Conservation (phyloP, 2,113 vertebrate genomes). For the Nibea coibor region DNA sequence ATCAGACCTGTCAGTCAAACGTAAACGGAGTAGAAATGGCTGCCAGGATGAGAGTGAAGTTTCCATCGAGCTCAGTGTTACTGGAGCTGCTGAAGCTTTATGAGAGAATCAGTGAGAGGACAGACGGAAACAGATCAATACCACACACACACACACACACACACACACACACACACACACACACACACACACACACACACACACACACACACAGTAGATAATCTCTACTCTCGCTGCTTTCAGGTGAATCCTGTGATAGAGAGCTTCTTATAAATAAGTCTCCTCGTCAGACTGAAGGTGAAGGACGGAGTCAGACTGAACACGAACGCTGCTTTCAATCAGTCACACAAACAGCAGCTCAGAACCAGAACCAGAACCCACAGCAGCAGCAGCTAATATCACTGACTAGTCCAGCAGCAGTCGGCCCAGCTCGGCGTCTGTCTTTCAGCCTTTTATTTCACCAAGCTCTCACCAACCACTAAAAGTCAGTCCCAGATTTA, state of each 20-base stretch:
- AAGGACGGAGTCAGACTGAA: background rate
- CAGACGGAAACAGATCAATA: constrained; percentile 67
- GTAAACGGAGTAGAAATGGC: constrained; percentile 13
- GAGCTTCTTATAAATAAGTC: constrained; percentile 7
- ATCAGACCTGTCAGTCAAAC: constrained; percentile 50
- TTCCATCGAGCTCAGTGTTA: constrained; percentile 48
- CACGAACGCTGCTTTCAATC: too few species aligned
- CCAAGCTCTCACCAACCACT: too few species aligned
- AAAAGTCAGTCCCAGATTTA: too few species aligned
- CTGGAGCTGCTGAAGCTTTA: constrained; percentile 47
- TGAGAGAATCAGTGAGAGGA: constrained; percentile 50
- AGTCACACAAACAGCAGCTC: too few species aligned
- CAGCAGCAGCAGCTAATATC: too few species aligned
- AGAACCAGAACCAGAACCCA: too few species aligned
- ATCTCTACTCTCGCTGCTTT: background rate
- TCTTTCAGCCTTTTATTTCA: too few species aligned
- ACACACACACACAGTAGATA: background rate
- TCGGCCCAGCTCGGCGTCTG: too few species aligned
- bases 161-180: constrained; percentile 22
- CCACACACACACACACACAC: constrained; percentile 37
- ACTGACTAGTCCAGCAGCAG: too few species aligned
- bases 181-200: constrained; percentile 36
- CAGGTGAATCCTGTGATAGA: background rate
- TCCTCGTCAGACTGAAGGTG: background rate
- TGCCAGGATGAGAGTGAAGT: constrained; percentile 44